Evolutionary conservation across 1,140 invertebrate species (phyloP).

Genomic region (Hylaeus volcanicus): DNA sequence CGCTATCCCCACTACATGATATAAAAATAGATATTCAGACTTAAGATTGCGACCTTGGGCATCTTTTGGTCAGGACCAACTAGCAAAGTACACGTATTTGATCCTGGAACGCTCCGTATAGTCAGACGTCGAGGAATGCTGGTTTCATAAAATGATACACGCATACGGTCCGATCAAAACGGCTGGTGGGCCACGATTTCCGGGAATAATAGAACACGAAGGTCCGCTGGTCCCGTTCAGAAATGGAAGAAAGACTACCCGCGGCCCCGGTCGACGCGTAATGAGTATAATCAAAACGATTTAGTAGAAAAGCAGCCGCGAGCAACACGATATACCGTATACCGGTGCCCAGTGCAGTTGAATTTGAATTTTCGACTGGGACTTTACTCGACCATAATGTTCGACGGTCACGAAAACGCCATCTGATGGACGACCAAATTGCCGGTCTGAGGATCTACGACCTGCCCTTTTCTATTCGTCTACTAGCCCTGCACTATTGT

Average conservation of each 20-base stretch:
- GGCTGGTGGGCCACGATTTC: slow-evolving; percentile 64
- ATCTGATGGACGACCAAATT: slow-evolving; percentile 76
- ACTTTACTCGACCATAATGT: slow-evolving; percentile 67
- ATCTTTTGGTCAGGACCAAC: not conserved
- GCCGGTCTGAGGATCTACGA: slow-evolving; percentile 46
- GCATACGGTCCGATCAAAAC: slow-evolving; percentile 31
- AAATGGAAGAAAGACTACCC: slow-evolving; percentile 25
- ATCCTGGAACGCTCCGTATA: not conserved
- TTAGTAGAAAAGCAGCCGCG: slow-evolving; percentile 75
- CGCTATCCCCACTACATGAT: too few species aligned
- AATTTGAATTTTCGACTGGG: slow-evolving; percentile 73
- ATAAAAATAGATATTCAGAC: too few species aligned
- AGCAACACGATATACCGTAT: slow-evolving; percentile 57
- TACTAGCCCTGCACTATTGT: slow-evolving; percentile 54
- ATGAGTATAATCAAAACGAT: slow-evolving; percentile 79
- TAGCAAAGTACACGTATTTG: not conserved
- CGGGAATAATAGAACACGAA: slow-evolving; percentile 68
- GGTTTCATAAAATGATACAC: slow-evolving; percentile 53
- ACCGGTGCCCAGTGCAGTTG: slow-evolving; percentile 66
- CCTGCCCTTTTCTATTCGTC: slow-evolving; percentile 58
- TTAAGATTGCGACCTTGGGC: not conserved
- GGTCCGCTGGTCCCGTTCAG: slow-evolving; percentile 34
- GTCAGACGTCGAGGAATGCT: slow-evolving; percentile 13
- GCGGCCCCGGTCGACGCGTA: slow-evolving; percentile 55
- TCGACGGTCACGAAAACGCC: slow-evolving; percentile 75